phyloP scores from a whole-genome alignment of 2,113 vertebrate species.

The Epinephelus lanceolatus region DNA sequence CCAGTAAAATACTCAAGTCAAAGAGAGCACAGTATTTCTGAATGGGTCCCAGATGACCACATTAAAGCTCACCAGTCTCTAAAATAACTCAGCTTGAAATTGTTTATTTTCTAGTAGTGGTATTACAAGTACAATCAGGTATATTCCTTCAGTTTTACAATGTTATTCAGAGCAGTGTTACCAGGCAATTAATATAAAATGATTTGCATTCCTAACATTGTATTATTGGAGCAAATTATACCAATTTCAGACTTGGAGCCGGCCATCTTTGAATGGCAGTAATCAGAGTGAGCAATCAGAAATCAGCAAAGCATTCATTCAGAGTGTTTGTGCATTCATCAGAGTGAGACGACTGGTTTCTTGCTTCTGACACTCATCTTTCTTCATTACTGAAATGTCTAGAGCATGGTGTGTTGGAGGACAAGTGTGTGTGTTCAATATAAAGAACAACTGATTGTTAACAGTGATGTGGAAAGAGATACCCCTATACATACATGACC shows the following conservation, averaged over 20 bases:
- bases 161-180: background rate
- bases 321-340: constrained; percentile 1
- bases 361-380: constrained; percentile 5
- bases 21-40: too few species aligned
- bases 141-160: background rate
- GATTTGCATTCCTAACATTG: constrained; percentile 1
- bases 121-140: background rate
- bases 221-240: constrained; percentile 14
- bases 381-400: constrained; percentile 2
- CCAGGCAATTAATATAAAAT: background rate
- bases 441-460: background rate
- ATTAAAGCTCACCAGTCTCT: background rate
- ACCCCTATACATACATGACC: too few species aligned
- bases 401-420: background rate
- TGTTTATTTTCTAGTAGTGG: too few species aligned
- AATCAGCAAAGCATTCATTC: constrained; percentile 58
- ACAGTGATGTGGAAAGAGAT: background rate
- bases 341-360: constrained; percentile 22
- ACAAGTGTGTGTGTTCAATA: background rate
- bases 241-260: constrained; percentile 26
- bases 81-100: too few species aligned
- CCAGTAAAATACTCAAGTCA: background rate
- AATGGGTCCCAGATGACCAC: background rate
- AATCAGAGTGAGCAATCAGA: constrained; percentile 53
- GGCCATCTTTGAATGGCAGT: constrained; percentile 30